Base-by-base conservation (phyloP, 2,888 invertebrate species). In the Eubasilissa splendida region DNA sequence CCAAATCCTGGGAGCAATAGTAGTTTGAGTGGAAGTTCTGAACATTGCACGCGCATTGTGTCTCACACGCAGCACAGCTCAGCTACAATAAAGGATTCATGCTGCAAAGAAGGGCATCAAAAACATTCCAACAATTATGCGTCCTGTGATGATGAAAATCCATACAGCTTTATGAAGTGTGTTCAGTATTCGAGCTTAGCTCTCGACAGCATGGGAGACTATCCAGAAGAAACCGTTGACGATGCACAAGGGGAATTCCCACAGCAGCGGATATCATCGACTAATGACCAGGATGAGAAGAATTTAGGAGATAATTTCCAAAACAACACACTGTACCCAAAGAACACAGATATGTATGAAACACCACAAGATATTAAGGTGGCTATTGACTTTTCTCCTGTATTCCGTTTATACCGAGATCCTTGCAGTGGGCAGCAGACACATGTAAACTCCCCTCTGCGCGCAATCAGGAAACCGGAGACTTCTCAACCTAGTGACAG, bases 21-120 rank as follows among this genome's bases (percentile, higher is more conserved):
- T 80, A 92, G 92, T 0, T 92, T 93, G 0, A 89, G 91, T 83
- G 88, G 88, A 85, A 92, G 92, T 75, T 89, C 89, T 0, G 88
- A 87, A 52, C 87, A 88, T 4, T 89, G 87, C 85, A 63, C 74
- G 11, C 84, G 1, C 22, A 22, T 22, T 22, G 22, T 1, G 22
- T 22, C 81, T 11, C 77, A 85, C 78, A 63, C 59, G 12, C 78
- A 80, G 70, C 31, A 75, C 63, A 22, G 52, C 50, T 63, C 79
- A 56, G 12, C 42, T 50, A 22, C 86, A 87, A 83, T 86, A 86
- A n/a, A 87, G 87, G 84, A 87, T 87, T 84, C 87, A 80, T 85
- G 86, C 83, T 85, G 86, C 85, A 80, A 87, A 86, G 87, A 50
- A 86, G 86, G 58, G 87, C 88, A 0, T 87, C 87, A 2, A 84